These are phyloP conservation scores for Mactromeris polynyma DNA, from an alignment of 2,888 invertebrate genomes.

Conservation along the genomic window DNA sequence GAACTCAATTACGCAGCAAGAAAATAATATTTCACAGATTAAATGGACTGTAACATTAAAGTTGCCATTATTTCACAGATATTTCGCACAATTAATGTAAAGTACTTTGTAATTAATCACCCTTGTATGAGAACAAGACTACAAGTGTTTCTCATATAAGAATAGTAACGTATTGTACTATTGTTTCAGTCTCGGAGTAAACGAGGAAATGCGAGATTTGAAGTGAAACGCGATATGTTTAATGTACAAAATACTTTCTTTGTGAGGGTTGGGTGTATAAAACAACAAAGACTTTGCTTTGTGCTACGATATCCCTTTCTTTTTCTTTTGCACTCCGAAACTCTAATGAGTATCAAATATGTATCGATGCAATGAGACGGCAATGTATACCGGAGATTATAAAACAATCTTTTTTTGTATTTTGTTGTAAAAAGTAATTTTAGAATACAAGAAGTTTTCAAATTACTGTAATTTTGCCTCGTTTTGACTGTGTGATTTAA, in stretches of 20 bases:
- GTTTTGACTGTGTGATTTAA: neutral
- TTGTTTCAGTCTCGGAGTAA: neutral
- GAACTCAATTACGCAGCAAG: neutral
- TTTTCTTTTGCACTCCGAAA: neutral
- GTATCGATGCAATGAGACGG: neutral
- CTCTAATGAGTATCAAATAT: conserved; percentile 13
- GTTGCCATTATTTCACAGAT: neutral
- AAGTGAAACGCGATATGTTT: neutral
- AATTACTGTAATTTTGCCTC: neutral
- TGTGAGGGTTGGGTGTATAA: neutral
- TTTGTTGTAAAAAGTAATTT: neutral
- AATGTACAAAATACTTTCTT: conserved; percentile 1
- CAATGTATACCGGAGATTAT: neutral
- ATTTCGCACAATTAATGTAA: neutral
- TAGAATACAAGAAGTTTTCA: neutral
- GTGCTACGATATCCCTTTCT: neutral
- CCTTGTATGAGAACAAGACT: neutral
- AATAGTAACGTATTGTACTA: conserved; percentile 11
- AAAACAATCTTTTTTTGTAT: neutral
- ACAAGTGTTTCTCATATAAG: neutral
- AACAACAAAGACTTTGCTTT: neutral
- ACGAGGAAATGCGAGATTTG: conserved; percentile 5
- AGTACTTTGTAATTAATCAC: conserved; percentile 1
- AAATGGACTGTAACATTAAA: conserved; percentile 6
- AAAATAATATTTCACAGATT: neutral